A percentile compares a stretch with the other conserved stretches of the same genome.
Evolutionary conservation across 2,113 vertebrate genomes (phyloP).

Genomic region (Suricata suricatta): DNA sequence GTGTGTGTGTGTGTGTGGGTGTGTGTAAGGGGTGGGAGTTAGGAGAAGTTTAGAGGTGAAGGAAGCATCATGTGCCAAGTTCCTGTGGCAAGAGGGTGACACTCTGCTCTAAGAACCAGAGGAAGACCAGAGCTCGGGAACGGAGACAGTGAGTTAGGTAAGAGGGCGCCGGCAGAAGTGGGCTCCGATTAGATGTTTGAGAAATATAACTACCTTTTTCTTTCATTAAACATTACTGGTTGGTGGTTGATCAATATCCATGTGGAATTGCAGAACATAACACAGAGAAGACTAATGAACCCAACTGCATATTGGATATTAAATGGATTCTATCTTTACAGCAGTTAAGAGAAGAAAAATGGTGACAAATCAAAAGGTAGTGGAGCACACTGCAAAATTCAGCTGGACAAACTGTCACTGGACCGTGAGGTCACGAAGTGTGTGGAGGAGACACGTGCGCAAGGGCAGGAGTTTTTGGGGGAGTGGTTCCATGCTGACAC

Average conservation of each 20-base stretch:
- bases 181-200: neutral
- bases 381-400: neutral
- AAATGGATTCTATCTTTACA: neutral
- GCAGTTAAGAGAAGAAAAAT: neutral
- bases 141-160: neutral
- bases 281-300: neutral
- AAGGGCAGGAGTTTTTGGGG: accelerated
- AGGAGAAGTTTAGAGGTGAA: neutral
- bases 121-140: neutral
- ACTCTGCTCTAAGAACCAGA: neutral
- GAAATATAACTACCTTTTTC: neutral
- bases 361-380: neutral
- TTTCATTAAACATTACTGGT: neutral
- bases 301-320: accelerated
- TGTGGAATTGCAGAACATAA: accelerated
- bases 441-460: accelerated
- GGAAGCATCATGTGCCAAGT: neutral
- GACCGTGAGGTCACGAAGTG: accelerated
- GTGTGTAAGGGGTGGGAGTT: neutral
- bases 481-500: accelerated
- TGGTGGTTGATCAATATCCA: accelerated
- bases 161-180: neutral
- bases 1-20: neutral
- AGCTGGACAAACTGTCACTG: too few species aligned
- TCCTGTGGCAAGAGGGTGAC: neutral